phyloP scores from a whole-genome alignment of 2,797 vertebrate species.

The Sphenodon punctatus region DNA sequence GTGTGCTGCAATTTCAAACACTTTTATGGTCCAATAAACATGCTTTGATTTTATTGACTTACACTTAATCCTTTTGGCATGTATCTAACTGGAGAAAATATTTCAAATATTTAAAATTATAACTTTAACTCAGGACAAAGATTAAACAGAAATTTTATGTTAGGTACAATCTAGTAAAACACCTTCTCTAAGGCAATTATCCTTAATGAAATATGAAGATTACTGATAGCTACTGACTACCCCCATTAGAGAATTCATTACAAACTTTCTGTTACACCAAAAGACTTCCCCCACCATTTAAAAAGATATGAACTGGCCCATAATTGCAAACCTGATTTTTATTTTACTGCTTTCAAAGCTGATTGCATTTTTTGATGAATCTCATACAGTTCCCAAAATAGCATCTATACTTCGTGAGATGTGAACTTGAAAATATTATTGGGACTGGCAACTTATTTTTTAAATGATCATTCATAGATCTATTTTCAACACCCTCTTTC shows the following conservation, averaged over 20 bases:
- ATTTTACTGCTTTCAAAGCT: constrained; percentile 40
- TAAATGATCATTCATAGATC: constrained; percentile 36
- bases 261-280: constrained; percentile 16
- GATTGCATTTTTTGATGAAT: constrained; percentile 32
- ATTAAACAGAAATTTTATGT: constrained; percentile 1
- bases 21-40: constrained; percentile 15
- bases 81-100: constrained; percentile 1
- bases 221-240: constrained; percentile 8
- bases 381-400: constrained; percentile 24
- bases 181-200: constrained; percentile 25
- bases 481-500: constrained; percentile 63
- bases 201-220: constrained; percentile 37
- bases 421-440: constrained; percentile 20
- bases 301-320: constrained; percentile 12
- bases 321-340: constrained; percentile 49
- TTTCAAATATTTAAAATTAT: constrained; percentile 29
- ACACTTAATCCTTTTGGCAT: constrained; percentile 35
- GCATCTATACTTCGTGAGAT: constrained; percentile 28
- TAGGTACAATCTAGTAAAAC: constrained; percentile 11
- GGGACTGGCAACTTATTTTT: constrained; percentile 48
- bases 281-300: no score
- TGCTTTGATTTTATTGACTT: constrained; percentile 34
- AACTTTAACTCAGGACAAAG: constrained; percentile 22
- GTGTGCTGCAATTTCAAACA: not conserved
- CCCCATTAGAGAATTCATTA: constrained; percentile 34